Conservation (phyloP, 2,113 vertebrate species). For the human region DNA sequence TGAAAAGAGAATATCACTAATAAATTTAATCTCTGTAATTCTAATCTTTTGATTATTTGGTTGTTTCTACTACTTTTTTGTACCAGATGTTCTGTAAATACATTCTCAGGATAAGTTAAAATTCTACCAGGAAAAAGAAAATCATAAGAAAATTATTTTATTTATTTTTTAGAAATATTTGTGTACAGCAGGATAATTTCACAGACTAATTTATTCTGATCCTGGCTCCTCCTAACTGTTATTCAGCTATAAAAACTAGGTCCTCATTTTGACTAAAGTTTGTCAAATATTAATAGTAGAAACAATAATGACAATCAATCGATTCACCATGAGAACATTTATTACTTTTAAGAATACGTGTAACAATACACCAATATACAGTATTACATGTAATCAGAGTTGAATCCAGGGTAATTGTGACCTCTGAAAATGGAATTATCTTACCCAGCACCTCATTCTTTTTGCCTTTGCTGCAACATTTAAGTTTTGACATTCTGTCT, state of each 20-base stretch:
- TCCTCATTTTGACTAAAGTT: neutral
- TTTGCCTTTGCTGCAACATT: neutral
- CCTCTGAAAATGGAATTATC: neutral
- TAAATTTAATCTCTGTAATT: neutral
- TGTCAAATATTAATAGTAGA: neutral
- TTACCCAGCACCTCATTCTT: neutral
- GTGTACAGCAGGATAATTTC: neutral
- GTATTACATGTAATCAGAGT: neutral
- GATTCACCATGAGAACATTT: neutral
- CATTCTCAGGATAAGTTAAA: neutral
- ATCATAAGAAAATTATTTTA: neutral
- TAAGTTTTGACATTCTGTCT: neutral
- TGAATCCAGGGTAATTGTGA: neutral
- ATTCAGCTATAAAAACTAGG: neutral
- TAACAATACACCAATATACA: neutral
- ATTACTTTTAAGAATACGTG: neutral
- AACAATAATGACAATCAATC: neutral
- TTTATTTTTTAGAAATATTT: neutral
- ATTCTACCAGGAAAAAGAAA: neutral
- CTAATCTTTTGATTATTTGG: slow-evolving; percentile 13
- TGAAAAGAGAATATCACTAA: neutral
- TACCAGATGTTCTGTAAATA: neutral
- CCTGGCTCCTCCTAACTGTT: neutral
- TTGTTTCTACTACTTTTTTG: neutral
- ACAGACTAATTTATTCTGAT: neutral